Evolutionary conservation across 2,113 vertebrate species (phyloP), one percentile per base, ranked within the genome.

Genomic region (Sinocyclocheilus anshuiensis): DNA sequence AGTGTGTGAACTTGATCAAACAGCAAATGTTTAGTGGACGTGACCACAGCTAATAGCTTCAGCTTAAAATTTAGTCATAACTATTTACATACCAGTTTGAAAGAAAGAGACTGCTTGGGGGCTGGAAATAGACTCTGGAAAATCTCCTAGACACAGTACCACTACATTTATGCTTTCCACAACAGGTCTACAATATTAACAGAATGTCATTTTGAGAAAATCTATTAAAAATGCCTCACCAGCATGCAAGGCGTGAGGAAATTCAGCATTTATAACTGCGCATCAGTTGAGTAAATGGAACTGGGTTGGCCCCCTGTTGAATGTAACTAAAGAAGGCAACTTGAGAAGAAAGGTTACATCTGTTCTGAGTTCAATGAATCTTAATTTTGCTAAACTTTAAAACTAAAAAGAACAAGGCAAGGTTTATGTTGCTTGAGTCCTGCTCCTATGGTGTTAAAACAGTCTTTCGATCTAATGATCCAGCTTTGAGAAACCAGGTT

Each of bases 261-360:
- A 29, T 69, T 12, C 65, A 65, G 77, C 15, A 50, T 77, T 86
- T 6, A 87, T 78, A 79, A 63, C 48, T 10, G 4, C 61, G 20
- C 39, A 84, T 75, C 76, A 65, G 55, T 29, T 57, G 2, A 69
- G 72, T 22, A 36, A 59, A 85, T 20, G 15, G 15, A 61, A 69
- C 26, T 59, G 61, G 59, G 45, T 55, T 67, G 75, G 77, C 29
- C 75, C 83, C 67, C 59, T 61, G 81, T 88, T 87, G 45, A 90
- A 87, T 4, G 67, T 80, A 75, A 86, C 84, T 87, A 90, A 72
- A 91, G 87, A 93, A 92, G 89, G 91, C 90, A 91, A 84, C 90
- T 86, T 53, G 50, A 91, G 87, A 92, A 89, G 20, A 55, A 53
- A 77, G 71, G 48, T 16, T n/a, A 82, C 61, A 4, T 74, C 24